These are phyloP conservation scores for Pogonocherus hispidulus DNA, from an alignment of 2,888 invertebrate species.

Conservation along the genomic window DNA sequence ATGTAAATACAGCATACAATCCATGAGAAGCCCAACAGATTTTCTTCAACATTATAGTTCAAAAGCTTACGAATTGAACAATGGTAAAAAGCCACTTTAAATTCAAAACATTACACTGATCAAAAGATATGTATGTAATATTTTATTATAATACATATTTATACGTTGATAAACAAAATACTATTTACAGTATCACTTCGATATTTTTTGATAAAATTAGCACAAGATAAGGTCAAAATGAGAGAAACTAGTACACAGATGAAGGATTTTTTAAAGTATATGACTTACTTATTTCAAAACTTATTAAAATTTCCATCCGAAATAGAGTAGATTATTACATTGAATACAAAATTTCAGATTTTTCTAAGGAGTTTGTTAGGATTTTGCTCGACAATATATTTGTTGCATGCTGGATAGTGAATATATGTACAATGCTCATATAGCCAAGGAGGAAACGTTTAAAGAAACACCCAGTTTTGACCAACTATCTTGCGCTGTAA, in stretches of 20 bases:
- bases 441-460: no score
- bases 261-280: background rate
- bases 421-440: no score
- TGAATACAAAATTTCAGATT: no score
- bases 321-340: background rate
- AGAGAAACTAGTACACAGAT: background rate
- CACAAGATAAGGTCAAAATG: constrained; percentile 10
- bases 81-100: constrained; percentile 57
- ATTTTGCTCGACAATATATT: no score
- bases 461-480: no score
- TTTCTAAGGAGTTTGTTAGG: no score
- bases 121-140: constrained; percentile 64
- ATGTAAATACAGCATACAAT: constrained; percentile 64
- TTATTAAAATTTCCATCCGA: background rate
- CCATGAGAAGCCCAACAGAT: constrained; percentile 67
- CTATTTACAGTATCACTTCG: constrained; percentile 55
- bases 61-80: constrained; percentile 60
- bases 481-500: constrained; percentile 1
- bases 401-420: no score
- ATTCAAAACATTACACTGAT: constrained; percentile 59
- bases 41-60: constrained; percentile 55
- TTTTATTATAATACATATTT: constrained; percentile 51
- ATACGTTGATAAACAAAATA: constrained; percentile 52
- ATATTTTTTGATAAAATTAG: constrained; percentile 14
- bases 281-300: background rate